Evolutionary conservation across 2,888 invertebrate species (phyloP), one percentile per base, ranked within the genome.

Genomic region (Podabrus alpinus): DNA sequence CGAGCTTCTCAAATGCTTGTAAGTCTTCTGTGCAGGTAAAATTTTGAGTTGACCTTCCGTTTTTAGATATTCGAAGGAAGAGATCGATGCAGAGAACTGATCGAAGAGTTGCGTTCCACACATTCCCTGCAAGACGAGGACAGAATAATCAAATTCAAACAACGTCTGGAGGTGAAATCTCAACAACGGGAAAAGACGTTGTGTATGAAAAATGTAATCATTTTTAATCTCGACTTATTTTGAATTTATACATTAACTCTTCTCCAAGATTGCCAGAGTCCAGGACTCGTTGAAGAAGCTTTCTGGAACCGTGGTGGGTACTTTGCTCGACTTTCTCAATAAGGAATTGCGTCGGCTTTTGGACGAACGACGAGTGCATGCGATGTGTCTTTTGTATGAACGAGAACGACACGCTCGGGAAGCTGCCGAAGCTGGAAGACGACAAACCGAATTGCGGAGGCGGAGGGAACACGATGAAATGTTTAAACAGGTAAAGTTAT

Each of bases 281-380:
- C 88, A 90, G 60, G 92, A 93, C 61, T 86, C 93, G 9, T 87
- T 95, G 17, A 91, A 91, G 74, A 90, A 92, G 74, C 87, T 95
- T 4, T 94, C 95, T 82, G 95, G 95, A 0, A 90, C 90, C 1
- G 91, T 93, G 0, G 90, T 95, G 10, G 92, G 94, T 0, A 92
- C 92, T 9, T 90, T 94, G 24, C 88, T 96, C 76, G 93, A 92
- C 81, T 93, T 92, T 85, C 87, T 97, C 15, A 92, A 92, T 85
- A 94, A 96, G 85, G 96, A 97, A 86, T 88, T 96, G 78, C 86
- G 91, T 11, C 89, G 95, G 11, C 87, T 97, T 1, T 90, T 93
- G 77, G 94, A 95, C 80, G 95, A 96, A 85, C 89, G 95, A 7
- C 90, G 92, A 74, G 92, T 94, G 13, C 95, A 96, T 81, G 95